Percentiles rank a stretch among this genome's conserved stretches.
Conservation (phyloP, 1,140 invertebrate genomes). For the Anoplophora glabripennis region DNA sequence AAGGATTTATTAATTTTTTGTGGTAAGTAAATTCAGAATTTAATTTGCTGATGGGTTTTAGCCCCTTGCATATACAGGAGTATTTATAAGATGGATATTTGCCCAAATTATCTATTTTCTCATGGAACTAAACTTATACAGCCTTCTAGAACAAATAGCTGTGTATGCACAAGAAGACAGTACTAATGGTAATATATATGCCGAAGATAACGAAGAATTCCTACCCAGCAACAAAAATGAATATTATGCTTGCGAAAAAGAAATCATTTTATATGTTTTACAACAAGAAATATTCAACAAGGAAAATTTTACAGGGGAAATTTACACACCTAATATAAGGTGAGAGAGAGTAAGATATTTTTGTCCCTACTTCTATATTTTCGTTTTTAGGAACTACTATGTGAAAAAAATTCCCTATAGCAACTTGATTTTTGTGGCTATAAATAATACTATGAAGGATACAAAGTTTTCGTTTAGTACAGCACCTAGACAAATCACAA, state of each 20-base stretch:
- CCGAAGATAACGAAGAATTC: not conserved
- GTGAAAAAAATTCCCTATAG: conserved; percentile 70
- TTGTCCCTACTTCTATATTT: conserved; percentile 1
- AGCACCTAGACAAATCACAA: conserved; percentile 42
- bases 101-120: conserved; percentile 47
- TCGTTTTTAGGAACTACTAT: conserved; percentile 62
- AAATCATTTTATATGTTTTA: conserved; percentile 63
- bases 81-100: conserved; percentile 45
- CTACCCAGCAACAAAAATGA: conserved; percentile 44
- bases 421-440: conserved; percentile 77
- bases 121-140: conserved; percentile 45
- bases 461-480: conserved; percentile 42
- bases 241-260: conserved; percentile 62
- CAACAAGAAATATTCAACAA: conserved; percentile 58
- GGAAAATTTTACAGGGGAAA: conserved; percentile 48
- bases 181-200: not conserved
- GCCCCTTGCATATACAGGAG: conserved; percentile 46
- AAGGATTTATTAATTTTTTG: not conserved
- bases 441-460: conserved; percentile 51
- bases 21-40: conserved; percentile 11
- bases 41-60: conserved; percentile 34
- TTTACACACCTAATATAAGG: conserved; percentile 14
- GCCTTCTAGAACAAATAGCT: conserved; percentile 31
- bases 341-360: conserved; percentile 1
- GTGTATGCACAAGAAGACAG: conserved; percentile 21